These are phyloP conservation scores for Parazoanthus darwini DNA, from an alignment of 92 coral and sea anemone genomes.

Conservation along the genomic window DNA sequence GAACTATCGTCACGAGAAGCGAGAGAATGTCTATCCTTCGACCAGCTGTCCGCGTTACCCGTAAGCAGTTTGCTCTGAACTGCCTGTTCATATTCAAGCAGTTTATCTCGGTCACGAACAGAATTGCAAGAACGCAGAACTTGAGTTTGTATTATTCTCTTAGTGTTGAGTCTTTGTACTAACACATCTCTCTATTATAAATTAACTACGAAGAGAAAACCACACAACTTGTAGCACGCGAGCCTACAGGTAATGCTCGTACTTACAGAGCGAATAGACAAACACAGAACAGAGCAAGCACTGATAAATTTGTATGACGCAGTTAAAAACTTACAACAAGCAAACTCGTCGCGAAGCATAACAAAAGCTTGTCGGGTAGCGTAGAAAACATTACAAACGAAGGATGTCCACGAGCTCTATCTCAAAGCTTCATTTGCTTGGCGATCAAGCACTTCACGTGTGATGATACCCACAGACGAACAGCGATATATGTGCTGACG, in stretches of 20 bases:
- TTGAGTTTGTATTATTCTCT: not conserved
- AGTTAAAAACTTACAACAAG: constrained; percentile 37
- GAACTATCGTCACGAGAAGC: not conserved
- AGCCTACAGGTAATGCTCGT: constrained; percentile 12
- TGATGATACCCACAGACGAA: not conserved
- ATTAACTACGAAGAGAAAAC: not conserved
- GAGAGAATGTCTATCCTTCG: not conserved
- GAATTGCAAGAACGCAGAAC: not conserved
- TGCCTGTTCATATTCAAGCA: constrained; percentile 2
- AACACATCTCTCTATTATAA: not conserved
- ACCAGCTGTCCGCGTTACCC: not conserved
- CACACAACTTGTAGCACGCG: constrained; percentile 4
- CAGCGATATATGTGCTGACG: constrained; percentile 11
- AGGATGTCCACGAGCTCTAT: not conserved
- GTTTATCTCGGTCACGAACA: not conserved
- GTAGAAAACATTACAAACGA: constrained; percentile 7
- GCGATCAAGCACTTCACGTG: not conserved
- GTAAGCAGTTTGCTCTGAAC: not conserved
- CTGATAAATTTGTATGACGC: constrained; percentile 23
- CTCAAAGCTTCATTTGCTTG: constrained; percentile 6
- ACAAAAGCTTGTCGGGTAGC: constrained; percentile 19
- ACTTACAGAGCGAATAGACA: constrained; percentile 45
- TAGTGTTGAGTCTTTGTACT: not conserved
- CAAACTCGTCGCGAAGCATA: not conserved
- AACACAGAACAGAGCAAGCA: constrained; percentile 25